Evolutionary conservation across 2,888 invertebrate genomes (phyloP).

Genomic region (Thumatha senex): DNA sequence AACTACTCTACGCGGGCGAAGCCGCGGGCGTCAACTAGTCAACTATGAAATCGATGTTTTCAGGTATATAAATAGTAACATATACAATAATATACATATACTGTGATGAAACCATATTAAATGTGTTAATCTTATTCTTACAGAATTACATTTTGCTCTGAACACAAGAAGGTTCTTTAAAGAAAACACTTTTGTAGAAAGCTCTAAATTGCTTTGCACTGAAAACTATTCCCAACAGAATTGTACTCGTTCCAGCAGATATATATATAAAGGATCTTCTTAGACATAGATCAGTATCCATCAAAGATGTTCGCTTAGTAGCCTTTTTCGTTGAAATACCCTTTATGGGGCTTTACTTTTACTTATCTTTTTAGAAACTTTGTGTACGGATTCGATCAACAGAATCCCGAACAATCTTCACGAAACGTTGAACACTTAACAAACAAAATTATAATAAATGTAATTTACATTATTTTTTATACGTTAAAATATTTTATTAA

Average conservation of each 20-base stretch:
- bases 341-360: conserved; percentile 17
- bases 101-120: too few species aligned
- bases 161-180: not conserved
- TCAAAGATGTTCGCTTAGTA: conserved; percentile 43
- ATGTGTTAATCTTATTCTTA: too few species aligned
- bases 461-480: not conserved
- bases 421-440: not conserved
- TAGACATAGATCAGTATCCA: conserved; percentile 35
- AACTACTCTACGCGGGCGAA: too few species aligned
- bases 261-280: conserved; percentile 30
- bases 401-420: not conserved
- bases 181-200: conserved; percentile 20
- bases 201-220: not conserved
- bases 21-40: too few species aligned
- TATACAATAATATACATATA: too few species aligned
- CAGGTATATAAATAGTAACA: too few species aligned
- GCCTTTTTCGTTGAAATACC: conserved; percentile 23
- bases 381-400: conserved; percentile 8
- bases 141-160: too few species aligned
- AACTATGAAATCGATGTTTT: too few species aligned
- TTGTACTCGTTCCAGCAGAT: conserved; percentile 27
- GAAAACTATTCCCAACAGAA: conserved; percentile 26
- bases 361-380: conserved; percentile 8
- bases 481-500: too few species aligned
- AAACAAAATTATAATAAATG: not conserved